Base-by-base conservation (phyloP, 2,113 vertebrate genomes). In the Meles meles region DNA sequence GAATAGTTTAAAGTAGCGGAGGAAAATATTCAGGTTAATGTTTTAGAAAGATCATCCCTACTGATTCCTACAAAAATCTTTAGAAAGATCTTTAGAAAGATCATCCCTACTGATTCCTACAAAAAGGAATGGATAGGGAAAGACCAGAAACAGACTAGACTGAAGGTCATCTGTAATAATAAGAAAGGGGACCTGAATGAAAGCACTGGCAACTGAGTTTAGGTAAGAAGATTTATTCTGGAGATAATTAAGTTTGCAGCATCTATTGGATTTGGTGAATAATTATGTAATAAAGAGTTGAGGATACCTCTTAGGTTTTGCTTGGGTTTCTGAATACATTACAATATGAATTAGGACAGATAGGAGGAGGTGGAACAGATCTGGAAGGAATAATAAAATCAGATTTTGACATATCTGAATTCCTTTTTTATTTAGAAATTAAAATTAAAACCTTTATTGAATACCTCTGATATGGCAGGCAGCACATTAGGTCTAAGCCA, bases 11-110 rank as follows among this genome's bases (percentile, higher is more conserved):
- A 80, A 84, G 27, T 10, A 67, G 61, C 47, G 13, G 3, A 85
- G 14, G 59, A 80, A 96, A 97, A 94, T 85, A 79, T 23, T 74
- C 39, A 85, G 82, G 27, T 91, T 85, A 92, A 71, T 74, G 39
- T 85, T 91, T 93, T 44, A 67, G 34, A 88, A 94, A 88, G 49
- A 52, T 88, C 20, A 72, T 88, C 81, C 31, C 57, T 44, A 5
- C 37, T 74, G 47, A 74, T n/a, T n/a, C n/a, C n/a, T n/a, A n/a
- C n/a, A n/a, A n/a, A n/a, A n/a, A n/a, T n/a, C n/a, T 91, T 93
- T 44, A 67, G 34, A 88, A 94, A 88, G 49, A 52, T 88, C 20
- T 91, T 93, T 44, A 67, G 34, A 88, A 94, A 88, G 49, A 52
- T 88, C 20, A 72, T 88, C 81, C 31, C 57, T 44, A 5, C 37